Conservation (phyloP, 1,140 invertebrate genomes). For the Phortica variegata region DNA sequence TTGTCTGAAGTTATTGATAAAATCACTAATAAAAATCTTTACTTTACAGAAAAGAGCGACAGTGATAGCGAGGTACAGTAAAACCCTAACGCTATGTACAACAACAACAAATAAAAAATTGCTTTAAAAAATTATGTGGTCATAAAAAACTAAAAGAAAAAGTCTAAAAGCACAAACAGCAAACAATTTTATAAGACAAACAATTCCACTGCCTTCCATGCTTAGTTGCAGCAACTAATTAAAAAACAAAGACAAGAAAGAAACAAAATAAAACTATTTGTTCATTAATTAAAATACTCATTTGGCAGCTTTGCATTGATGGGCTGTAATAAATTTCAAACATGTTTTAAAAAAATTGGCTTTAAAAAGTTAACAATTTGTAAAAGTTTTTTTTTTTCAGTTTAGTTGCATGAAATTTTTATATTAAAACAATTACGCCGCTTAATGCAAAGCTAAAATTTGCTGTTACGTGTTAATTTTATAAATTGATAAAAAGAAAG, state of each 20-base stretch:
- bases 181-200: neutral
- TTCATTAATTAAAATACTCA: conserved; percentile 24
- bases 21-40: neutral
- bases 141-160: conserved; percentile 35
- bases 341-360: conserved; percentile 12
- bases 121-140: conserved; percentile 53
- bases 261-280: conserved; percentile 5
- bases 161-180: conserved; percentile 19
- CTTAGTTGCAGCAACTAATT: conserved; percentile 6
- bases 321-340: conserved; percentile 35
- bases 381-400: too few species aligned
- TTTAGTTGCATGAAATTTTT: too few species aligned
- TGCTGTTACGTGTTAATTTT: too few species aligned
- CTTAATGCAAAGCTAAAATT: conserved; percentile 45
- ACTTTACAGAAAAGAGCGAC: conserved; percentile 80
- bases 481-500: too few species aligned
- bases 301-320: conserved; percentile 50
- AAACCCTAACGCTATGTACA: conserved; percentile 32
- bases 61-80: conserved; percentile 88
- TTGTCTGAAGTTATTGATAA: too few species aligned
- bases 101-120: conserved; percentile 25
- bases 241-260: conserved; percentile 27
- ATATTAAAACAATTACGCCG: conserved; percentile 29
- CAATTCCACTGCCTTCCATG: conserved; percentile 1
- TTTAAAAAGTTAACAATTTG: conserved; percentile 11